These are phyloP conservation scores for Agrochola lychnidis DNA, from an alignment of 2,888 invertebrate genomes.

Conservation along the genomic window DNA sequence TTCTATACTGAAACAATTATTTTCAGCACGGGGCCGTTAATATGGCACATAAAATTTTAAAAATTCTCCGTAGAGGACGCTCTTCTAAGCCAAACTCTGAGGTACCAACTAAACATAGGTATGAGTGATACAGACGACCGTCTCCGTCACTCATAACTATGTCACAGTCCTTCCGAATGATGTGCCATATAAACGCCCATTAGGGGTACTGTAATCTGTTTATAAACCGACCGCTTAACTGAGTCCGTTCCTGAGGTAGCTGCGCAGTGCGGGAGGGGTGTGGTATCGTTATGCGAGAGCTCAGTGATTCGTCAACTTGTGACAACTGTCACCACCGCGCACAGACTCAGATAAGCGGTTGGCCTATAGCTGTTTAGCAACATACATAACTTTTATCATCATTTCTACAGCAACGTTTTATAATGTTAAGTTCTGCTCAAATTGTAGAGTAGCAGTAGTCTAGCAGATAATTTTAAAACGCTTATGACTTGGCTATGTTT, in stretches of 20 bases:
- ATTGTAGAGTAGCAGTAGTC: constrained; percentile 1
- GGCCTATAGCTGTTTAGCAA: constrained; percentile 5
- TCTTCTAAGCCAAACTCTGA: constrained; percentile 20
- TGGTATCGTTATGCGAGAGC: no score
- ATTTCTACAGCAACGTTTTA: not conserved
- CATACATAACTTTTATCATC: not conserved
- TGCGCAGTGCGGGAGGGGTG: no score
- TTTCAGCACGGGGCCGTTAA: constrained; percentile 47
- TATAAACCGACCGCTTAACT: no score
- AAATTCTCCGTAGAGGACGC: constrained; percentile 39
- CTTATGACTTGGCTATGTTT: constrained; percentile 2
- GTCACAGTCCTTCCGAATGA: constrained; percentile 10
- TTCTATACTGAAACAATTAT: constrained; percentile 32
- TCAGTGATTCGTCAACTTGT: no score
- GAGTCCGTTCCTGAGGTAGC: no score
- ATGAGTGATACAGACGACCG: constrained; percentile 3
- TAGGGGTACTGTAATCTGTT: constrained; percentile 29
- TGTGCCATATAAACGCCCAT: constrained; percentile 53
- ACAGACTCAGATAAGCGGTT: no score
- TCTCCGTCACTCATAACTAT: constrained; percentile 16
- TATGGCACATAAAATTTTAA: constrained; percentile 56
- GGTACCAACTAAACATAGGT: constrained; percentile 22
- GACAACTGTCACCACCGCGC: no score
- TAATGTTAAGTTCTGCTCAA: constrained; percentile 9
- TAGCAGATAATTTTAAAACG: constrained; percentile 23